Conservation (phyloP, 2,888 invertebrate species). For the Tetrapedia diversipes region DNA sequence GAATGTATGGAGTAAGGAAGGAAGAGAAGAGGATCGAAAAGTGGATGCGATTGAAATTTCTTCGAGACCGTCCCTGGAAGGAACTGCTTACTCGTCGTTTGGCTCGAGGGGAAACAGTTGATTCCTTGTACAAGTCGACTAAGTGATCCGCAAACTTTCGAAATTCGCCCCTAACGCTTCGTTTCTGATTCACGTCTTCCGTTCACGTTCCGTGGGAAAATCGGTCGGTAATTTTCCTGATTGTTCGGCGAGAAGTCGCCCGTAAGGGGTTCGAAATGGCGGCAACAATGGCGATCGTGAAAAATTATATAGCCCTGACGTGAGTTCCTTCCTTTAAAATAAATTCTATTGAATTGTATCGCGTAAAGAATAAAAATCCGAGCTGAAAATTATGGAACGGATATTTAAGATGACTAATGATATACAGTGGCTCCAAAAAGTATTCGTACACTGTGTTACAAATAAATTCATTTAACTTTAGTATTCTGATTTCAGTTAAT, state of each 20-base stretch:
- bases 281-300: neutral
- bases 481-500: too few relatives aligned
- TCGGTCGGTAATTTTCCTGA: neutral
- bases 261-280: too few relatives aligned
- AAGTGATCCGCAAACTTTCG: conserved; percentile 45
- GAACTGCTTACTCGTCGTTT: neutral
- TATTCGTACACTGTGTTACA: too few relatives aligned
- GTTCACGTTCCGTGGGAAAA: too few relatives aligned
- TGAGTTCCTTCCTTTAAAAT: too few relatives aligned
- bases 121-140: conserved; percentile 23
- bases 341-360: too few relatives aligned
- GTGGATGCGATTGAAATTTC: neutral
- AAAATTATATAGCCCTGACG: too few relatives aligned
- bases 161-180: neutral
- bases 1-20: neutral
- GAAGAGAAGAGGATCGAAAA: neutral
- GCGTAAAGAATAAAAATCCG: too few relatives aligned
- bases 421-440: too few relatives aligned
- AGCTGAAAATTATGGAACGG: too few relatives aligned
- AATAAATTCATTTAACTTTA: too few relatives aligned
- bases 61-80: neutral
- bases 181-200: neutral
- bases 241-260: neutral
- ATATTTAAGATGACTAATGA: too few relatives aligned
- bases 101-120: conserved; percentile 10